Conservation (phyloP, 1,140 invertebrate genomes). For the Drosophila bipectinata region DNA sequence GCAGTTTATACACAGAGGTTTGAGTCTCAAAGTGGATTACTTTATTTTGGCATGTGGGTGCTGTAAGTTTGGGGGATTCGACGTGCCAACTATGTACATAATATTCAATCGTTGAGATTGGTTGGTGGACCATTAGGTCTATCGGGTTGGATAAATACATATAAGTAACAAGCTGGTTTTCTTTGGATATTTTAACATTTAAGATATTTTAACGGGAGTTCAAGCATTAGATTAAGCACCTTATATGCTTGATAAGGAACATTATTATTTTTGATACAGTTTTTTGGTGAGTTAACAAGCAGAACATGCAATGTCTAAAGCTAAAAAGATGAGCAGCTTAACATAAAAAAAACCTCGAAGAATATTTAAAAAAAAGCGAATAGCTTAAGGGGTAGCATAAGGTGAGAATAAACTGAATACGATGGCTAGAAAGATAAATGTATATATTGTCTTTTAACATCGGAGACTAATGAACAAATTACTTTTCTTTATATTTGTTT, state of each 20-base stretch:
- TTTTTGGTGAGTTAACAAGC: conserved; percentile 53
- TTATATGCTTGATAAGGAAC: conserved; percentile 28
- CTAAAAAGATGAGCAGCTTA: conserved; percentile 51
- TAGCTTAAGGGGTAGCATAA: conserved; percentile 37
- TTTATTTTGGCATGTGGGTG: conserved; percentile 21
- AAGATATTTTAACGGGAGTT: conserved; percentile 41
- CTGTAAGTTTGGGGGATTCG: conserved; percentile 23
- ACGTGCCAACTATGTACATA: conserved; percentile 38
- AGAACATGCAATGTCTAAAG: conserved; percentile 71
- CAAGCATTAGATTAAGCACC: conserved; percentile 70
- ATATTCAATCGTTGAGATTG: conserved; percentile 35
- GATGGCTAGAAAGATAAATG: conserved; percentile 35
- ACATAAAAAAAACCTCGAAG: conserved; percentile 39
- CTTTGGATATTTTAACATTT: conserved; percentile 30
- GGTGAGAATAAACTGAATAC: conserved; percentile 64
- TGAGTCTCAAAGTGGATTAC: conserved; percentile 29
- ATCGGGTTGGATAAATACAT: not conserved
- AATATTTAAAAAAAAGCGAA: conserved; percentile 34
- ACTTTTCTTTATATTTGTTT: conserved; percentile 57
- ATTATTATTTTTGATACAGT: conserved; percentile 14
- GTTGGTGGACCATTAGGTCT: conserved; percentile 14
- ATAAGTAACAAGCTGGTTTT: conserved; percentile 7
- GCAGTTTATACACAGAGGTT: conserved; percentile 53
- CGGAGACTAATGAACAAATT: conserved; percentile 75
- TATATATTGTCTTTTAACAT: conserved; percentile 37